phyloP scores from a whole-genome alignment of 2,113 vertebrate species.

The Cacatua alba region DNA sequence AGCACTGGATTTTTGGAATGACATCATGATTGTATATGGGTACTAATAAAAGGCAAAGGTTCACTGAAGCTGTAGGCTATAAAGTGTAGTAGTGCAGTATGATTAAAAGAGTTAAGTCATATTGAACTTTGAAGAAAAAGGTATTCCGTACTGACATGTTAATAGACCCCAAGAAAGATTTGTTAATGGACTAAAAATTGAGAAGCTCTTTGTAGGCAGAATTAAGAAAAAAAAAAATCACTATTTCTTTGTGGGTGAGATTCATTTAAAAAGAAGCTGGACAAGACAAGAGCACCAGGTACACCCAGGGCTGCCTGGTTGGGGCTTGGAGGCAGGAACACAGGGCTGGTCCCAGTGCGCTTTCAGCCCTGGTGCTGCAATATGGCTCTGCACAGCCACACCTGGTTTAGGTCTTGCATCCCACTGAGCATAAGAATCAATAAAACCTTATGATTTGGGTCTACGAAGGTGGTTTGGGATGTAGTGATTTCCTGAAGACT shows the following conservation, averaged over 20 bases:
- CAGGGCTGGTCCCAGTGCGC: accelerated
- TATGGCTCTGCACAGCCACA: not conserved
- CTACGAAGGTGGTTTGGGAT: accelerated
- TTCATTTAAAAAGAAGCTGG: not conserved
- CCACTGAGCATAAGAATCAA: not conserved
- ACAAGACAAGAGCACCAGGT: accelerated
- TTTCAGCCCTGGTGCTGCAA: not conserved
- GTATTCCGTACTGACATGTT: constrained; percentile 34
- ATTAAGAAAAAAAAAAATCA: constrained; percentile 8
- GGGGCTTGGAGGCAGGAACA: not conserved
- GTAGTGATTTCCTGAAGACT: not conserved
- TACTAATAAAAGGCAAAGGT: constrained; percentile 64
- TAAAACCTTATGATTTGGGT: not conserved
- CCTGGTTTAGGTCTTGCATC: not conserved
- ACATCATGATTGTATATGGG: constrained; percentile 50
- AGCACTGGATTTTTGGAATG: constrained; percentile 45
- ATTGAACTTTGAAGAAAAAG: constrained; percentile 49
- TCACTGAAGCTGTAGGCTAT: constrained; percentile 50
- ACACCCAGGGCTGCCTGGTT: not conserved
- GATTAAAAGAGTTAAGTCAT: constrained; percentile 59
- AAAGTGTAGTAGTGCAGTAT: constrained; percentile 36
- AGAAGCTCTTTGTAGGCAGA: constrained; percentile 16
- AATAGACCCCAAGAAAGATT: constrained; percentile 57
- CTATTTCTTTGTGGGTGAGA: not conserved
- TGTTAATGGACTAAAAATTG: constrained; percentile 50